Conservation (phyloP, 2,113 vertebrate species). For the Pollimyrus isidori region DNA sequence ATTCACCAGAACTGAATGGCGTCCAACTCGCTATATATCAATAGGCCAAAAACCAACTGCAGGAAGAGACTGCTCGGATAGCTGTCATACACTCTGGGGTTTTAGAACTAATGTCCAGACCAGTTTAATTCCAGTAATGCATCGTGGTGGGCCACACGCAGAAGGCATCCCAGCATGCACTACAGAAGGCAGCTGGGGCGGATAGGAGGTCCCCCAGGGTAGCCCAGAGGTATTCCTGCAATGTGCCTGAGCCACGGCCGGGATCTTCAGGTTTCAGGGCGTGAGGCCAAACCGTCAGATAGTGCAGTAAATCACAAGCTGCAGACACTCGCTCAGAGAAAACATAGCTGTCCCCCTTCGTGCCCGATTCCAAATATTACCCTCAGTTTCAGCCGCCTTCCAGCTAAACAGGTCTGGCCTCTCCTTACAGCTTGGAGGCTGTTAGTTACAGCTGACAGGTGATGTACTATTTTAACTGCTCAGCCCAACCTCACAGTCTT, state of each 20-base stretch:
- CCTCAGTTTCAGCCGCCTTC: background rate
- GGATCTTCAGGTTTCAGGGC: conserved; percentile 2
- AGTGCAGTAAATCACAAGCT: background rate
- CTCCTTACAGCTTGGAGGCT: background rate
- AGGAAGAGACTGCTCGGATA: background rate
- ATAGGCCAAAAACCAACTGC: background rate
- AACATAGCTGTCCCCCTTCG: background rate
- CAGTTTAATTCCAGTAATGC: background rate
- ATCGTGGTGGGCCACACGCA: background rate
- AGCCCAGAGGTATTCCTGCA: background rate
- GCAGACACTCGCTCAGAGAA: background rate
- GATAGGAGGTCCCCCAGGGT: background rate
- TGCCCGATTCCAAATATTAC: background rate
- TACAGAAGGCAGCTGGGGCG: background rate
- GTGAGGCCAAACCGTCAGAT: background rate
- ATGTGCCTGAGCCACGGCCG: background rate
- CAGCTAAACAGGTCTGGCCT: background rate
- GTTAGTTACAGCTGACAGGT: background rate
- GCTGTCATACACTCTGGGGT: background rate
- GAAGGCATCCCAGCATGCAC: background rate
- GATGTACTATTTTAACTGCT: background rate
- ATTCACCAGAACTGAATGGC: background rate
- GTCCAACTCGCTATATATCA: background rate
- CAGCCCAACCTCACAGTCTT: background rate
- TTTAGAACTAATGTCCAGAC: background rate